phyloP scores from a whole-genome alignment of 2,113 vertebrate genomes.

The Heterochromis multidens region DNA sequence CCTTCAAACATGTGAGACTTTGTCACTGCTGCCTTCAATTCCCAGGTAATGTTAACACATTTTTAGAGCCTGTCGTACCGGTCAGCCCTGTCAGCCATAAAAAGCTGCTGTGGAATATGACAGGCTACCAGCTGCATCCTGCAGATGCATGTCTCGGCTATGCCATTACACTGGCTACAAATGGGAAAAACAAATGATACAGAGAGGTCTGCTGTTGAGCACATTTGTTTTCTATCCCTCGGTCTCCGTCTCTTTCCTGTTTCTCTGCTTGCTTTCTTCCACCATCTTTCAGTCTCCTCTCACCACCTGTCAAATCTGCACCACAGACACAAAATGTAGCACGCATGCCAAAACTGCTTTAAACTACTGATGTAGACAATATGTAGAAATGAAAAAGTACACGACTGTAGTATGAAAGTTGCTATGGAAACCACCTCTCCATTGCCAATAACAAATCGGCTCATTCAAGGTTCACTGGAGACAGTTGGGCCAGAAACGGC shows the following conservation, averaged over 20 bases:
- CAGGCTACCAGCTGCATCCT: not conserved
- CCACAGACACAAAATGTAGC: not conserved
- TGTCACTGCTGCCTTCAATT: not conserved
- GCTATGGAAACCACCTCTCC: conserved; percentile 52
- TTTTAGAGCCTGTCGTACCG: not conserved
- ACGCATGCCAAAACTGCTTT: not conserved
- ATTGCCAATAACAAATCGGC: conserved; percentile 47
- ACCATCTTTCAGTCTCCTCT: not conserved
- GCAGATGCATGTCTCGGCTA: not conserved
- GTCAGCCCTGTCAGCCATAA: not conserved
- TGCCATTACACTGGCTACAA: not conserved
- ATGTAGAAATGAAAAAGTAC: conserved; percentile 15
- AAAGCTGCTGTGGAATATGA: not conserved
- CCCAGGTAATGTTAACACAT: not conserved
- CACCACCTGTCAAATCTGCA: not conserved
- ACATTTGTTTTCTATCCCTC: not conserved
- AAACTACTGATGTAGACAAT: conserved; percentile 12
- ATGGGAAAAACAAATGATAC: not conserved
- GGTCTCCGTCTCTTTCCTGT: not conserved
- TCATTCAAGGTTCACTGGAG: conserved; percentile 17
- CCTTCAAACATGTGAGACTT: not conserved
- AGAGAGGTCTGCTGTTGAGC: not conserved
- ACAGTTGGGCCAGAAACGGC: not conserved
- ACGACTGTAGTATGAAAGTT: conserved; percentile 25
- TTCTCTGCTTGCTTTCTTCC: not conserved